Evolutionary conservation across 2,888 invertebrate species (phyloP), one percentile per base, ranked within the genome.

Genomic region (Tolmerus cingulatus): DNA sequence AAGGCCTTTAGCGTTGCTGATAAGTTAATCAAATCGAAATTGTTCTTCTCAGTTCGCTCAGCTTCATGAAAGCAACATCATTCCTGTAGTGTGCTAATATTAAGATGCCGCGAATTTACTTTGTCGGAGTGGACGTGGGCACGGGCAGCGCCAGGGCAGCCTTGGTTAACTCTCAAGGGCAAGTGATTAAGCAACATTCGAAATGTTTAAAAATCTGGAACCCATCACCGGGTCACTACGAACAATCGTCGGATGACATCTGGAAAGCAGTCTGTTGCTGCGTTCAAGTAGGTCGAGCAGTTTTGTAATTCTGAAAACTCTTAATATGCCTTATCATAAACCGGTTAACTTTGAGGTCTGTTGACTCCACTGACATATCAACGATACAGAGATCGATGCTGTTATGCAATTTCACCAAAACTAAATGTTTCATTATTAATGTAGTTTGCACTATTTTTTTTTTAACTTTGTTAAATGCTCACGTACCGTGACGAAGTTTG

Each of bases 71-170:
- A 23, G 23, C 19, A 66, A 66, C 23, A 66, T 27, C 66, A 66
- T 66, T 66, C 23, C 14, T 23, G 8, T 23, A 66, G 66, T 66
- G 66, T 23, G 23, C n/a, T 57, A 12, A 12, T 23, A 23, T 7
- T 27, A 66, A 76, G 37, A 91, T 91, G 92, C 89, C 91, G 30
- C 87, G 89, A 87, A 89, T 90, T 23, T 96, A 94, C 91, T 97
- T 96, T 91, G 93, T 97, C 90, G 97, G 97, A 87, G 97, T 98
- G 14, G 99, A 99, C 93, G 98, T 98, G 57, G 99, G 99, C 5
- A 98, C 98, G 1, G 96, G 96, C 16, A 98, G 98, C 93, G 97
- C 95, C 0, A 94, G 99, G 89, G 98, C 97, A 8, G 98, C 97
- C 4, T 93, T 98, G 51, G 96, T 98, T 5, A 93, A 94, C 86